A percentile compares a stretch with the other conserved stretches of the same genome.
These are phyloP conservation scores for Brienomyrus brachyistius DNA, from an alignment of 2,113 vertebrate genomes.

Conservation along the genomic window DNA sequence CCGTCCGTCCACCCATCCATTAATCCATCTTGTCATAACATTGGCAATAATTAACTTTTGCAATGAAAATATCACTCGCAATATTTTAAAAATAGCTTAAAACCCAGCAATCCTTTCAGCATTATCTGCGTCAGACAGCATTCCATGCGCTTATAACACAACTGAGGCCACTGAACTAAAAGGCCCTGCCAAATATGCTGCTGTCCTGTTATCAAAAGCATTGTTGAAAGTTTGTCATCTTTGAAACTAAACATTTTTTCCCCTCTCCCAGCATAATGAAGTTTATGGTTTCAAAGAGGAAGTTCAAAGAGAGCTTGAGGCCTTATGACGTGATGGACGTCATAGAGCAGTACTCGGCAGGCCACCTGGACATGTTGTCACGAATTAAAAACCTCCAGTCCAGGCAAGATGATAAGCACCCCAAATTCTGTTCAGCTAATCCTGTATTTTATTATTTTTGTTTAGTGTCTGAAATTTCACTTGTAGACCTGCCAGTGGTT, in stretches of 20 bases:
- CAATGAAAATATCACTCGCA: neutral
- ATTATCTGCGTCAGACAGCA: neutral
- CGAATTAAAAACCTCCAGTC: slow-evolving; percentile 97
- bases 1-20: neutral
- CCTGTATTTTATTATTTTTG: neutral
- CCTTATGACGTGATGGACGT: slow-evolving; percentile 98
- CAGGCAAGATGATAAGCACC: slow-evolving; percentile 66
- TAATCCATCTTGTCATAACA: neutral
- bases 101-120: neutral
- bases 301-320: slow-evolving; percentile 95
- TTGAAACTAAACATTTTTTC: neutral
- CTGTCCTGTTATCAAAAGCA: neutral
- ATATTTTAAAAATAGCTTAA: neutral
- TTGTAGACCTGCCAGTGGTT: neutral
- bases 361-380: slow-evolving; percentile 95
- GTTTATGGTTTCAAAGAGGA: slow-evolving; percentile 93
- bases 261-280: slow-evolving; percentile 76
- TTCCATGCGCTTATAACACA: neutral
- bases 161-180: neutral
- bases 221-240: neutral
- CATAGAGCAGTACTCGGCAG: slow-evolving; percentile 94
- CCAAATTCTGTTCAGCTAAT: neutral
- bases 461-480: neutral
- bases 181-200: neutral
- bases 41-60: neutral